These are phyloP conservation scores for Poeciliopsis paucimaculata DNA, from an alignment of 2,797 vertebrate genomes.

Conservation along the genomic window DNA sequence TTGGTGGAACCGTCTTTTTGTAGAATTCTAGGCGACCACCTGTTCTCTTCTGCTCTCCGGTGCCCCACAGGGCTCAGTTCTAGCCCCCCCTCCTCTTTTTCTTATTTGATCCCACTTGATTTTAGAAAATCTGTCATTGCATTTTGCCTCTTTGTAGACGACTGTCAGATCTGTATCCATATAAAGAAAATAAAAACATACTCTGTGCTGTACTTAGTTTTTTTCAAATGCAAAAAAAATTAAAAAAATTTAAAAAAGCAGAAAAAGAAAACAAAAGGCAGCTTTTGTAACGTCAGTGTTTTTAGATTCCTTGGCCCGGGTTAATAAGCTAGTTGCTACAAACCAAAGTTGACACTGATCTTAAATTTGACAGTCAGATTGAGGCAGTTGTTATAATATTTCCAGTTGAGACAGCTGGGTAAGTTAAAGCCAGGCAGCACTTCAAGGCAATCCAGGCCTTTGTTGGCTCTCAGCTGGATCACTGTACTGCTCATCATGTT, in stretches of 20 bases:
- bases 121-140: neutral
- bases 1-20: neutral
- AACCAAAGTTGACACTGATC: neutral
- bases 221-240: neutral
- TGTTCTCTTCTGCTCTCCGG: neutral
- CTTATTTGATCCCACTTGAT: neutral
- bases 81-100: neutral
- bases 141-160: neutral
- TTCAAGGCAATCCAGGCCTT: neutral
- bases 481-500: neutral
- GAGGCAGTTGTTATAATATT: neutral
- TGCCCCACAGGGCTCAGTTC: conserved; percentile 1
- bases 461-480: neutral
- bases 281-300: too few species aligned
- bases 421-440: neutral
- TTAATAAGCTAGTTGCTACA: neutral
- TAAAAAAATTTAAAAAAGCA: neutral
- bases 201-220: neutral
- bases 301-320: neutral
- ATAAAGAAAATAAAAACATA: neutral
- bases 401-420: neutral
- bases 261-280: too few species aligned
- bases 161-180: neutral
- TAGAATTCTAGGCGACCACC: neutral
- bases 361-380: neutral